Conservation (phyloP, 2,888 invertebrate genomes). For the Corythucha ciliata region DNA sequence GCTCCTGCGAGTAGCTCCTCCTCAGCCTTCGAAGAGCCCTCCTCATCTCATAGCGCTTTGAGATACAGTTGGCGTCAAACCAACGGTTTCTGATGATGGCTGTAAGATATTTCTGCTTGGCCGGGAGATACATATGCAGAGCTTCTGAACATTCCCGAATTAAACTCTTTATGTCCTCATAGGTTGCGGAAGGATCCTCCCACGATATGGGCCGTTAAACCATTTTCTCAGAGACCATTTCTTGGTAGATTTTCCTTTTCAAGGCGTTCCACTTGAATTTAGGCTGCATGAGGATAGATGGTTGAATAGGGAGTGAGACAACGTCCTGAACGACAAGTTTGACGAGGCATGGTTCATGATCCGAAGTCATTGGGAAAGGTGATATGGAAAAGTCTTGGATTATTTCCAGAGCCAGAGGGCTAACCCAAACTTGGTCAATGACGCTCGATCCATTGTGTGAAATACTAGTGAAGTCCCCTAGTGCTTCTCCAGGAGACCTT, state of each 20-base stretch:
- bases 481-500: neutral
- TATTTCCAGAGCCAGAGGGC: neutral
- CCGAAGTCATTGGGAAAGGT: neutral
- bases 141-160: too few relatives aligned
- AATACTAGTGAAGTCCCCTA: slow-evolving; percentile 1
- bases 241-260: neutral
- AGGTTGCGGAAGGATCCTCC: too few relatives aligned
- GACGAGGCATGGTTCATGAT: slow-evolving; percentile 3
- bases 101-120: too few relatives aligned
- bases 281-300: neutral
- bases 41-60: too few relatives aligned
- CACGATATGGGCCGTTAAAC: too few relatives aligned
- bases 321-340: neutral
- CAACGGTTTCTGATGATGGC: too few relatives aligned
- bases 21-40: too few relatives aligned
- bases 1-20: too few relatives aligned
- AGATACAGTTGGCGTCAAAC: too few relatives aligned
- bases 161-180: too few relatives aligned
- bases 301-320: neutral
- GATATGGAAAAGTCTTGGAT: neutral
- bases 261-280: neutral
- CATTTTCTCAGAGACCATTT: too few relatives aligned
- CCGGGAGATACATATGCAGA: too few relatives aligned
- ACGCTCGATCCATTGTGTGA: slow-evolving; percentile 1
- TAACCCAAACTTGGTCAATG: slow-evolving; percentile 17